Conservation (phyloP, 2,888 invertebrate genomes). For the Sinopyrophorus schimmeli region DNA sequence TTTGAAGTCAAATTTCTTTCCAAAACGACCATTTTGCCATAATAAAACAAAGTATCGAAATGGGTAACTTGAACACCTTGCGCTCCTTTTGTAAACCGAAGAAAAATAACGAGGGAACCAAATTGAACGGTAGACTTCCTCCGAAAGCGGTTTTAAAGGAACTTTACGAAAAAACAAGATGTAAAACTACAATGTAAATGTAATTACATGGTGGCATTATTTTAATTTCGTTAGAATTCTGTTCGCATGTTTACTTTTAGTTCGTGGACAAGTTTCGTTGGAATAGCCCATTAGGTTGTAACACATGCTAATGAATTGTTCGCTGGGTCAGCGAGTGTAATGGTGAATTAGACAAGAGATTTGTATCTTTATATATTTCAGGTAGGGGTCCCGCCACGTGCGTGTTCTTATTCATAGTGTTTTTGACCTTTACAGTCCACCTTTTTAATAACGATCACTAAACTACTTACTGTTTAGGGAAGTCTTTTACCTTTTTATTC, state of each 20-base stretch:
- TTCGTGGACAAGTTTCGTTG: constrained; percentile 24
- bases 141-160: too few relatives aligned
- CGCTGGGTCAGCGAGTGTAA: constrained; percentile 25
- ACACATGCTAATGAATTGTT: constrained; percentile 28
- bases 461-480: constrained; percentile 14
- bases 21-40: too few relatives aligned
- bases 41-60: too few relatives aligned
- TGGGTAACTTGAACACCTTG: too few relatives aligned
- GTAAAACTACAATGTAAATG: too few relatives aligned
- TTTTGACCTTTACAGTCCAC: constrained; percentile 23
- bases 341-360: constrained; percentile 25
- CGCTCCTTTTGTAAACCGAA: too few relatives aligned
- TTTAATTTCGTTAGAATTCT: too few relatives aligned
- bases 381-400: constrained; percentile 19
- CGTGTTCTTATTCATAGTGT: constrained; percentile 24
- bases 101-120: too few relatives aligned
- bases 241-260: constrained; percentile 21
- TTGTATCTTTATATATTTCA: constrained; percentile 23
- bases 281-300: constrained; percentile 22
- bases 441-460: constrained; percentile 16
- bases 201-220: too few relatives aligned
- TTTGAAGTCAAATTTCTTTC: too few relatives aligned
- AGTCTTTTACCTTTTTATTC: constrained; percentile 9
- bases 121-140: too few relatives aligned
- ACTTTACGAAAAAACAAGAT: too few relatives aligned